Percentiles rank a stretch among this genome's conserved stretches.
These are phyloP conservation scores for Mormyrus hasselquistii DNA, from an alignment of 2,797 vertebrate species.

Conservation along the genomic window DNA sequence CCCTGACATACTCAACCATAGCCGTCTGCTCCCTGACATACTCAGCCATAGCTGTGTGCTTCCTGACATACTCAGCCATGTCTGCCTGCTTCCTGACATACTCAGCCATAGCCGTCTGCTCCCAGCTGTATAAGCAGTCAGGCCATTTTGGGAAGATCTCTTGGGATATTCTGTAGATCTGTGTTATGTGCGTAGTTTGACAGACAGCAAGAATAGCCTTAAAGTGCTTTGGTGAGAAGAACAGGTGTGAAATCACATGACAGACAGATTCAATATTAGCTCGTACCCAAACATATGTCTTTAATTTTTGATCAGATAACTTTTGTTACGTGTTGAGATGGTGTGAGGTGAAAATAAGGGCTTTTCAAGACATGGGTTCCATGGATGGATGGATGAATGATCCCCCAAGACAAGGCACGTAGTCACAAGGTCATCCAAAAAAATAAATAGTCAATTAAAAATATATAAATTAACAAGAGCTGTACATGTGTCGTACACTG, in stretches of 20 bases:
- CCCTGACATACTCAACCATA: no score
- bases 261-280: not conserved
- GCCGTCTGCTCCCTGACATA: no score
- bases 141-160: constrained; percentile 7
- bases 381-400: not conserved
- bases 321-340: not conserved
- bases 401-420: not conserved
- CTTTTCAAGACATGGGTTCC: not conserved
- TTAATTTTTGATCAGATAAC: not conserved
- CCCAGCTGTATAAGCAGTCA: not conserved
- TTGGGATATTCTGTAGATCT: constrained; percentile 3
- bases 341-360: not conserved
- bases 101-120: no score
- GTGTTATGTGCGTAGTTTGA: not conserved
- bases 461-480: not conserved
- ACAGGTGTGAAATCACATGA: not conserved
- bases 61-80: no score
- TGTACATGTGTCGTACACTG: not conserved
- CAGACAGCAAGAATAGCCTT: not conserved
- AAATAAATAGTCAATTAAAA: not conserved
- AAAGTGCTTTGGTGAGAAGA: not conserved
- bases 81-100: no score
- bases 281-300: not conserved
- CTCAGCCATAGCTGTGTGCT: no score
- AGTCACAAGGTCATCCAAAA: not conserved